phyloP scores from a whole-genome alignment of 2,113 vertebrate genomes.

The Ibidorhyncha struthersii region DNA sequence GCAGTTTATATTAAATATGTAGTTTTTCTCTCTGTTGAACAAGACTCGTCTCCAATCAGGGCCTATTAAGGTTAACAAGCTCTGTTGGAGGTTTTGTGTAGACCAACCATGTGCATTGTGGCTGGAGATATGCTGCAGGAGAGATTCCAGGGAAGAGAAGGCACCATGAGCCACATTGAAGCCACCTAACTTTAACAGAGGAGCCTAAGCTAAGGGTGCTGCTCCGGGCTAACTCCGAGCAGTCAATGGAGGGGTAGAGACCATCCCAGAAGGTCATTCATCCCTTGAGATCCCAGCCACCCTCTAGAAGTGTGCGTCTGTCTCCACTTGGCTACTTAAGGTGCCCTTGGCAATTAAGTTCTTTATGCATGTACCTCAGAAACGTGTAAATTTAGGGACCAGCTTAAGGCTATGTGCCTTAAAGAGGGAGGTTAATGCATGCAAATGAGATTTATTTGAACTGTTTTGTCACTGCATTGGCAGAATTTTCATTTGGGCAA shows the following conservation, averaged over 20 bases:
- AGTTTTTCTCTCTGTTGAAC: not conserved
- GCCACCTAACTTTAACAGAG: not conserved
- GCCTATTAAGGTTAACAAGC: not conserved
- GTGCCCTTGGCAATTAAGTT: not conserved
- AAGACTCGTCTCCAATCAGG: not conserved
- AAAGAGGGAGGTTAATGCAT: not conserved
- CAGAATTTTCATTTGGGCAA: not conserved
- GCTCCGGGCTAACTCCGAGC: not conserved
- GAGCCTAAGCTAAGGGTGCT: not conserved
- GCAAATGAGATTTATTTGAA: not conserved
- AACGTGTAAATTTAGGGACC: not conserved
- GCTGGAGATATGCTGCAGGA: not conserved
- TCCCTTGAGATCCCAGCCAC: not conserved
- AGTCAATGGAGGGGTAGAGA: not conserved
- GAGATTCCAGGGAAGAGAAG: not conserved
- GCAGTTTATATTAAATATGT: constrained; percentile 24
- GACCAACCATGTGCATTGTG: not conserved
- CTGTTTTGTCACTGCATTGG: not conserved
- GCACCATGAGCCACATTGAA: not conserved
- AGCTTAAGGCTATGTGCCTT: not conserved
- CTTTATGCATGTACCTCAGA: not conserved
- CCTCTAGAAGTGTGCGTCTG: not conserved
- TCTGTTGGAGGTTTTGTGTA: not conserved
- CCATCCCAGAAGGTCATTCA: not conserved
- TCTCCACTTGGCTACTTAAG: not conserved